These are phyloP conservation scores for Festucalex cinctus DNA, from an alignment of 2,113 vertebrate genomes.

Conservation along the genomic window DNA sequence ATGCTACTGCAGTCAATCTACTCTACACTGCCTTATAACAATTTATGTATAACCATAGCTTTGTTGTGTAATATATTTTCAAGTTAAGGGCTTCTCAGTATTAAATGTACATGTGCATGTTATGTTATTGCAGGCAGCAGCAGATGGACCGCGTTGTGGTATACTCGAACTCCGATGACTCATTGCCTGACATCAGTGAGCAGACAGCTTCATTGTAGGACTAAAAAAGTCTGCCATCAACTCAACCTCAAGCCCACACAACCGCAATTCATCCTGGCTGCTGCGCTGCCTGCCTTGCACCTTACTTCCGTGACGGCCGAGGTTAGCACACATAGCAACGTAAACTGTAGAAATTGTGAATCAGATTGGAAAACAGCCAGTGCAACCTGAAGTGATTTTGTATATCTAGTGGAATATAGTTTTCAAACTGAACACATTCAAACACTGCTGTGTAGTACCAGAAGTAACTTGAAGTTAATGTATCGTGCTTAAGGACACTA, in stretches of 20 bases:
- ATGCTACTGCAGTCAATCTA: background rate
- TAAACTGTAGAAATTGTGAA: constrained; percentile 17
- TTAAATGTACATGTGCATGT: constrained; percentile 1
- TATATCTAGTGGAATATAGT: background rate
- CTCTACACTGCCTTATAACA: background rate
- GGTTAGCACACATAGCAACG: constrained; percentile 24
- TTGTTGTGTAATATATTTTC: background rate
- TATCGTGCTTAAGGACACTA: background rate
- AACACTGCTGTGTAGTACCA: background rate
- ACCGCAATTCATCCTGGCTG: constrained; percentile 17
- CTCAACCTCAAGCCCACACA: constrained; percentile 21
- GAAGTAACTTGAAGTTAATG: background rate
- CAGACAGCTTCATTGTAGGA: constrained; percentile 33
- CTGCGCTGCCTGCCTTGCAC: constrained; percentile 3
- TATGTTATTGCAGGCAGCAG: constrained; percentile 1
- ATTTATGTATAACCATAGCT: background rate
- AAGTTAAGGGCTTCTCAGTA: background rate
- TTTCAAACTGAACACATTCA: background rate
- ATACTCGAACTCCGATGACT: constrained; percentile 39
- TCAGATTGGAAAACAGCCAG: background rate
- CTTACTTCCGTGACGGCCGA: constrained; percentile 13
- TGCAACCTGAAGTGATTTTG: background rate
- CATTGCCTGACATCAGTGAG: constrained; percentile 50
- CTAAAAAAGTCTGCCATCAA: constrained; percentile 36
- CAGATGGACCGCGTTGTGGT: constrained; percentile 43